These are phyloP conservation scores for Lethocerus indicus DNA, from an alignment of 1,140 invertebrate genomes.

Conservation along the genomic window DNA sequence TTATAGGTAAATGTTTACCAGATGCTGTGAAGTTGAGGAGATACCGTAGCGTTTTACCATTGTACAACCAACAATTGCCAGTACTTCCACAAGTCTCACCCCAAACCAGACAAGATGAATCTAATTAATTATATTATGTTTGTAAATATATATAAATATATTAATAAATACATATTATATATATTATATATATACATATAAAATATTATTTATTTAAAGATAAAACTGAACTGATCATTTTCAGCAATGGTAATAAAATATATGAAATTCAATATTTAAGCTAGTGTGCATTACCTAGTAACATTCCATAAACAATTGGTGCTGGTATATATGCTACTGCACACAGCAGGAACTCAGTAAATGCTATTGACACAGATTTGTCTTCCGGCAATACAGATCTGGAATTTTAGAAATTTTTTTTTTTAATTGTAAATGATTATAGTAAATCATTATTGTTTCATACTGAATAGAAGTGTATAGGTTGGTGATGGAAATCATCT, in stretches of 20 bases:
- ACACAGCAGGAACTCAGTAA: constrained; percentile 20
- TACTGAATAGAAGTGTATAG: too few relatives aligned
- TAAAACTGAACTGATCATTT: not conserved
- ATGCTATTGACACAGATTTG: constrained; percentile 23
- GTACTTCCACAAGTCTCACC: constrained; percentile 21
- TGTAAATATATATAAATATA: not conserved
- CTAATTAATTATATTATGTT: constrained; percentile 13
- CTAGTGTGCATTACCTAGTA: constrained; percentile 19
- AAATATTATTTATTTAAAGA: not conserved
- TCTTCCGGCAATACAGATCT: constrained; percentile 24
- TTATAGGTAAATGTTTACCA: constrained; percentile 16
- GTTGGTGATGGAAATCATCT: too few relatives aligned
- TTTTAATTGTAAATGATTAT: too few relatives aligned
- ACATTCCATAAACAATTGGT: constrained; percentile 23
- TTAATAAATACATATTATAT: not conserved
- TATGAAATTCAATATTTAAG: not conserved
- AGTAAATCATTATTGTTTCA: too few relatives aligned
- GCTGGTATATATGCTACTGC: constrained; percentile 23
- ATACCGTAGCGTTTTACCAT: constrained; percentile 20
- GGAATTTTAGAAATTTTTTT: too few relatives aligned
- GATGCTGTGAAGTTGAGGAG: constrained; percentile 17
- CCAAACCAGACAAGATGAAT: constrained; percentile 22
- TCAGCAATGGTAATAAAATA: not conserved
- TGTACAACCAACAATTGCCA: constrained; percentile 24
- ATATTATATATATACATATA: constrained; percentile 2